phyloP scores from a whole-genome alignment of 2,888 invertebrate genomes.

The Melikaiella ostensackeni region DNA sequence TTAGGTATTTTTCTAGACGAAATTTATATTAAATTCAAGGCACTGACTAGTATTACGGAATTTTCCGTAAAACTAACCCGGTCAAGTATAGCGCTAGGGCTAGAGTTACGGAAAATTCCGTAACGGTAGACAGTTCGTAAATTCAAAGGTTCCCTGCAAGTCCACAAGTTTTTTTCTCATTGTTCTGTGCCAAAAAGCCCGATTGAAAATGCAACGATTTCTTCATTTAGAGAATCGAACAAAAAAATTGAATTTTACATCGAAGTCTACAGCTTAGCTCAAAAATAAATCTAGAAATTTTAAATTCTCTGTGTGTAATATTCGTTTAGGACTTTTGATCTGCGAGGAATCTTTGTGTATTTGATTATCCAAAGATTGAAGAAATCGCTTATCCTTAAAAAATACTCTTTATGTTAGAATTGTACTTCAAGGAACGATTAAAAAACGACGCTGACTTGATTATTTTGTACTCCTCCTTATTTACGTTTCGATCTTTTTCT shows the following conservation, averaged over 20 bases:
- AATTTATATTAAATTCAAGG: too few species aligned
- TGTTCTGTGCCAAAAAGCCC: slow-evolving; percentile 28
- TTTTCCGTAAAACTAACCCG: too few species aligned
- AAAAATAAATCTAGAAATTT: not conserved
- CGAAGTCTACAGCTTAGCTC: not conserved
- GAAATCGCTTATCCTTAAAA: slow-evolving; percentile 4
- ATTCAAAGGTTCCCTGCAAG: slow-evolving; percentile 31
- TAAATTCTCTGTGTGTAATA: not conserved
- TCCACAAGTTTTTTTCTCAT: slow-evolving; percentile 8
- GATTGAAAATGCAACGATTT: slow-evolving; percentile 15
- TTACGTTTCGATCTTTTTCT: not conserved
- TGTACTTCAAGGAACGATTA: not conserved
- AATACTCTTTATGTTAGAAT: not conserved
- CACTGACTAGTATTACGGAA: too few species aligned
- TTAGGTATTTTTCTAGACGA: slow-evolving; percentile 13
- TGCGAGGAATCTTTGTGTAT: slow-evolving; percentile 21
- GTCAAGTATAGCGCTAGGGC: too few species aligned
- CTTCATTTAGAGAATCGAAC: not conserved
- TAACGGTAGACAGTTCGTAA: too few species aligned
- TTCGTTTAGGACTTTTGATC: slow-evolving; percentile 2
- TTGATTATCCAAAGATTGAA: not conserved
- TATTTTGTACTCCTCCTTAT: slow-evolving; percentile 14
- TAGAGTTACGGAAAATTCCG: too few species aligned
- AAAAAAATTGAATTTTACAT: not conserved
- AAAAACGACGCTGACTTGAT: slow-evolving; percentile 1